Evolutionary conservation across 1,140 invertebrate genomes (phyloP).

Genomic region (Sesamia nonagrioides): DNA sequence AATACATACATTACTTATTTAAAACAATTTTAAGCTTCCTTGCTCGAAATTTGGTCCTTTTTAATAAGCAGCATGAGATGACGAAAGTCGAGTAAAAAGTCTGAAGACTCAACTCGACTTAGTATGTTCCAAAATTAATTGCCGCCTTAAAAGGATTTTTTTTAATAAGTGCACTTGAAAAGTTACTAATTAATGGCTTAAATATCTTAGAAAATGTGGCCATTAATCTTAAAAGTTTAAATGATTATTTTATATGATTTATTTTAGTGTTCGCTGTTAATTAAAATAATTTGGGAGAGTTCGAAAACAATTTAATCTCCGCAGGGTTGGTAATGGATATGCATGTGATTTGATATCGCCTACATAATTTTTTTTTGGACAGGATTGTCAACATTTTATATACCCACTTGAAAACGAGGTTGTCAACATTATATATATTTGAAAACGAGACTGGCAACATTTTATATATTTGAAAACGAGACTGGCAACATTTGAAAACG

Average conservation of each 20-base stretch:
- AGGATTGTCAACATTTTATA: too few species aligned
- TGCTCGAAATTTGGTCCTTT: neutral
- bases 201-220: neutral
- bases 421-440: too few species aligned
- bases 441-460: too few species aligned
- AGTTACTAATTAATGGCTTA: slow-evolving; percentile 35
- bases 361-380: neutral
- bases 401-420: too few species aligned
- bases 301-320: neutral
- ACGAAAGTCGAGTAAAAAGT: slow-evolving; percentile 50
- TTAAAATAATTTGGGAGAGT: slow-evolving; percentile 1
- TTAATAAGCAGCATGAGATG: slow-evolving; percentile 49
- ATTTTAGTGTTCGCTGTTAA: neutral
- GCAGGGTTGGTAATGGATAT: too few species aligned
- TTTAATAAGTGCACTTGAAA: slow-evolving; percentile 28
- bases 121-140: slow-evolving; percentile 36
- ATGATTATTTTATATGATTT: neutral
- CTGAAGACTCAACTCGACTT: slow-evolving; percentile 43
- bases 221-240: neutral
- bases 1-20: neutral
- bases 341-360: too few species aligned
- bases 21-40: slow-evolving; percentile 4
- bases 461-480: too few species aligned
- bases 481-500: too few species aligned
- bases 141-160: slow-evolving; percentile 21